These are phyloP conservation scores for Drosophila elegans DNA, from an alignment of 1,140 invertebrate genomes.

Conservation along the genomic window DNA sequence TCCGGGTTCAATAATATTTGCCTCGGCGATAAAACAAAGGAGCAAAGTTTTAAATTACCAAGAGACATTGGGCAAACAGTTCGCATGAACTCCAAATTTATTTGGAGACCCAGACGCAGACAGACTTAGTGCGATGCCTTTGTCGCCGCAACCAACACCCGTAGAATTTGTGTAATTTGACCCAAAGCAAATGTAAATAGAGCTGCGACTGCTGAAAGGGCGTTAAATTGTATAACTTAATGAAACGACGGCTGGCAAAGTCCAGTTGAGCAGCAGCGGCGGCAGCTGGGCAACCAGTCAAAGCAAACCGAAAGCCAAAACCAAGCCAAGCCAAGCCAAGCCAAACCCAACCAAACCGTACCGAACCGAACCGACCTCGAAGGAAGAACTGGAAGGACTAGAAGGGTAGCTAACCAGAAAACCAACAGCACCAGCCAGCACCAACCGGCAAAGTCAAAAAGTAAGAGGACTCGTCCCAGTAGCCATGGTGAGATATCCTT, in stretches of 20 bases:
- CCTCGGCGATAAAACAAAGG: slow-evolving; percentile 51
- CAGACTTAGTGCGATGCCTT: slow-evolving; percentile 60
- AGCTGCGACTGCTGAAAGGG: slow-evolving; percentile 80
- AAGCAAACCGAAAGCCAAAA: slow-evolving; percentile 71
- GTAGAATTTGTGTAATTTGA: slow-evolving; percentile 84
- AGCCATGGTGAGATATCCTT: slow-evolving; percentile 45
- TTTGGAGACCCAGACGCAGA: slow-evolving; percentile 43
- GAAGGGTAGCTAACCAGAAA: slow-evolving; percentile 71
- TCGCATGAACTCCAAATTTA: slow-evolving; percentile 60
- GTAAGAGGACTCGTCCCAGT: slow-evolving; percentile 45
- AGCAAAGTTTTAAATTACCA: slow-evolving; percentile 74
- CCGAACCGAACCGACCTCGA: slow-evolving; percentile 26
- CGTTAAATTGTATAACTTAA: slow-evolving; percentile 84
- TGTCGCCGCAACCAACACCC: slow-evolving; percentile 81
- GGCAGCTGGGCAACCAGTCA: slow-evolving; percentile 66
- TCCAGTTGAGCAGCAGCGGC: slow-evolving; percentile 16
- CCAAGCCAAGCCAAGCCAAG: slow-evolving; percentile 31
- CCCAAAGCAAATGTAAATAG: slow-evolving; percentile 83
- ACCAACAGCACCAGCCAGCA: slow-evolving; percentile 62
- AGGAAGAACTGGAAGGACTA: slow-evolving; percentile 45
- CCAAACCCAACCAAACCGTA: slow-evolving; percentile 9
- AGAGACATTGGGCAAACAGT: slow-evolving; percentile 66
- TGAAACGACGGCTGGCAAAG: slow-evolving; percentile 64
- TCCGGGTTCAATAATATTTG: slow-evolving; percentile 74
- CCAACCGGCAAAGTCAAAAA: slow-evolving; percentile 76